Evolutionary conservation across 2,888 invertebrate genomes (phyloP).

Genomic region (Abrostola tripartita): DNA sequence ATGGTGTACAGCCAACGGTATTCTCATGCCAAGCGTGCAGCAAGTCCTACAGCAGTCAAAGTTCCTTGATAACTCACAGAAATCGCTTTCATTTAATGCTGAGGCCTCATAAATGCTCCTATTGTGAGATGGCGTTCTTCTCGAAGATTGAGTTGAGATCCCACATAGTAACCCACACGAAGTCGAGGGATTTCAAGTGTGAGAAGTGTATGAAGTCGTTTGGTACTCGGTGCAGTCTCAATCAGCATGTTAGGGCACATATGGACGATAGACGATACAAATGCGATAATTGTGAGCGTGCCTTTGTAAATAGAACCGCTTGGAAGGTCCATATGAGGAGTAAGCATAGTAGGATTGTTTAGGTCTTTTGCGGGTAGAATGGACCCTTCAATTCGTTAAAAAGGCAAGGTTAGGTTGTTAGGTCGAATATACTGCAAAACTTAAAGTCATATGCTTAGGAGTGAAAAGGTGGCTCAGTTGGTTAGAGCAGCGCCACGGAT

Average conservation of each 20-base stretch:
- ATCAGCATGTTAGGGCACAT: constrained; percentile 55
- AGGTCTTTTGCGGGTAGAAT: too few relatives aligned
- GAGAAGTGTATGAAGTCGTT: constrained; percentile 51
- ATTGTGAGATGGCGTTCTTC: constrained; percentile 76
- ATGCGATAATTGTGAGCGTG: constrained; percentile 49
- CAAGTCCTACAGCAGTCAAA: constrained; percentile 61
- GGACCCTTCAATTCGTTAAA: too few relatives aligned
- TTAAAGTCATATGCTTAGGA: too few relatives aligned
- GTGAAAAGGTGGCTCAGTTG: too few relatives aligned
- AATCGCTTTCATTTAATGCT: constrained; percentile 66
- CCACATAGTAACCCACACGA: constrained; percentile 61
- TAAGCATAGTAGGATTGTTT: constrained; percentile 50
- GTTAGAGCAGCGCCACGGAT: too few relatives aligned
- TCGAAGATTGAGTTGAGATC: constrained; percentile 55
- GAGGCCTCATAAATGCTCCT: constrained; percentile 69
- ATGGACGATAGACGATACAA: constrained; percentile 42
- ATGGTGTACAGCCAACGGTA: constrained; percentile 57
- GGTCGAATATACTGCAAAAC: too few relatives aligned
- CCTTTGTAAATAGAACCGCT: constrained; percentile 52
- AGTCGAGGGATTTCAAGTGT: constrained; percentile 58
- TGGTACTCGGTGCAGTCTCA: constrained; percentile 51
- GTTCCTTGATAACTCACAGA: constrained; percentile 60
- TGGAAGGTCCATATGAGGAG: constrained; percentile 57
- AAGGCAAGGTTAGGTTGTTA: too few relatives aligned
- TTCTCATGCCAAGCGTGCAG: constrained; percentile 70